These are phyloP conservation scores for Idaea aversata DNA, from an alignment of 2,888 invertebrate species.

Conservation along the genomic window DNA sequence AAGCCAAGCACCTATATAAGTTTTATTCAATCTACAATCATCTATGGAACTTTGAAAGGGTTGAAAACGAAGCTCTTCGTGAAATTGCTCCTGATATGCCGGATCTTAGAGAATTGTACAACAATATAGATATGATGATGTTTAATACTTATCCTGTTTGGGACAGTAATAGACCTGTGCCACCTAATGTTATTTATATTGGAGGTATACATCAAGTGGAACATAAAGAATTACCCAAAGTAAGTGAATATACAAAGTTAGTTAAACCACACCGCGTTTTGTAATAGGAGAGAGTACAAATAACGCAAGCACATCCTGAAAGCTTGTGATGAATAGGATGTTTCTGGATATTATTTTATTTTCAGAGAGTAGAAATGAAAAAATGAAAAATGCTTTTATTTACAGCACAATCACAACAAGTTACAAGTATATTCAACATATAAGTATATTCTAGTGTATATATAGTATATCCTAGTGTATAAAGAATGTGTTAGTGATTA, in stretches of 20 bases:
- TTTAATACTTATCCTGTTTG: constrained; percentile 50
- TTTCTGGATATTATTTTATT: too few species aligned
- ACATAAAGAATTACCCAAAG: not conserved
- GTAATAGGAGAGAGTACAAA: too few species aligned
- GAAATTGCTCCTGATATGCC: constrained; percentile 7
- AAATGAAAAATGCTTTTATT: too few species aligned
- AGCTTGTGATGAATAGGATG: too few species aligned
- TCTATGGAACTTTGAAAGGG: not conserved
- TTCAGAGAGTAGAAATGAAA: too few species aligned
- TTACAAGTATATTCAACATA: too few species aligned
- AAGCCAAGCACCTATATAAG: constrained; percentile 23
- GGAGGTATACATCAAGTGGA: constrained; percentile 45
- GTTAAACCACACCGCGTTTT: not conserved
- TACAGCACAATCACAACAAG: too few species aligned
- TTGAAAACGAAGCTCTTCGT: not conserved
- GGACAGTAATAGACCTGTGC: constrained; percentile 41
- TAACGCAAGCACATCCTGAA: too few species aligned
- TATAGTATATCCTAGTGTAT: too few species aligned
- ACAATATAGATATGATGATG: constrained; percentile 41
- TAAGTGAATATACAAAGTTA: not conserved
- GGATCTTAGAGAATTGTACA: constrained; percentile 8
- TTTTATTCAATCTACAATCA: constrained; percentile 23
- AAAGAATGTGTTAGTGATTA: too few species aligned
- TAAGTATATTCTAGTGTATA: too few species aligned
- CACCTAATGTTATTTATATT: constrained; percentile 50